Base-by-base conservation (phyloP, 1,140 invertebrate species). In the Paramacrobiotus metropolitanus region DNA sequence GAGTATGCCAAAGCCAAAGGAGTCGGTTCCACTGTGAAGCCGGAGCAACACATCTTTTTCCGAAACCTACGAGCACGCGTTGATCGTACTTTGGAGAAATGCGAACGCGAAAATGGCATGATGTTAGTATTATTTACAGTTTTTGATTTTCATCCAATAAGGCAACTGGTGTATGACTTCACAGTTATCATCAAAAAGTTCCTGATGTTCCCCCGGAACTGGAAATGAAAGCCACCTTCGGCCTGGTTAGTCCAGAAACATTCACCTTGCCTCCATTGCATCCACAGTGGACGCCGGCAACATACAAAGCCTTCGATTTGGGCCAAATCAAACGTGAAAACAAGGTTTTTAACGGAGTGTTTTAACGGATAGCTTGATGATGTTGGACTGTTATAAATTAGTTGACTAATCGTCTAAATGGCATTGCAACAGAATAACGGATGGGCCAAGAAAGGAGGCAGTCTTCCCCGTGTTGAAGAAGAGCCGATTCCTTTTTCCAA, bases 21-120 rank as follows among this genome's bases (percentile, higher is more conserved):
- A 20, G 80, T 76, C 2, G 73, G 78, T 15, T 75, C 76, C 34
- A 68, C 71, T 62, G 79, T 79, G 1, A 78, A 78, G 68, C 81
- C 80, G 3, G 77, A 82, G 62, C 73, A 79, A 63, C 82, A 83
- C 70, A 67, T 77, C 31, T 83, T 84, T 69, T 84, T 83, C 68
- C 74, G 76, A 64, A 77, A 76, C 40, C 70, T 83, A 20, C 76
- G 75, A 24, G 79, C 80, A 29, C 68, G 80, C 59, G 73, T 84
- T 2, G 76, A 76, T 64, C 70, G 80, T 48, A 81, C 78, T 9
- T 69, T 83, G 55, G 81, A 83, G 62, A 84, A 84, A 68, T 83
- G 81, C 71, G 77, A 82, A 65, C 69, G 82, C 64, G 83, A 84
- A 72, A 84, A 84, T 74, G 78, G 79, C 64, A 77, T 84, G 59